Evolutionary conservation across 1,140 invertebrate genomes (phyloP).

Genomic region (Radopholus similis): DNA sequence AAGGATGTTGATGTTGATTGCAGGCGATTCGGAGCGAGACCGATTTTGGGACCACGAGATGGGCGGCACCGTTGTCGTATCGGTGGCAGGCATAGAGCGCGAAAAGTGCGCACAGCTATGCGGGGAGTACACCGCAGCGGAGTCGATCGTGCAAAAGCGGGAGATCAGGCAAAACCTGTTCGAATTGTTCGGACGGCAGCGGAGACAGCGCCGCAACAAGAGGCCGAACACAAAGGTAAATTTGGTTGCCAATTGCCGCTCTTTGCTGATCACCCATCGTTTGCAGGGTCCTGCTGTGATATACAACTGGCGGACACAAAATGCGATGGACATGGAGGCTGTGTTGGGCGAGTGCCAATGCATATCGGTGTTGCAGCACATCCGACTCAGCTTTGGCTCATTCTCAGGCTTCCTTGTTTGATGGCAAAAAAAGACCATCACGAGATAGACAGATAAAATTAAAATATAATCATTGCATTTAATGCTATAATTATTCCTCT

Average conservation of each 20-base stretch:
- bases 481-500: too few species aligned
- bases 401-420: constrained; percentile 37
- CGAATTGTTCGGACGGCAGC: neutral
- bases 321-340: constrained; percentile 28
- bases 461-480: too few species aligned
- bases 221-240: neutral
- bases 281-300: constrained; percentile 15
- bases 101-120: constrained; percentile 35
- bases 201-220: neutral
- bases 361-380: constrained; percentile 32
- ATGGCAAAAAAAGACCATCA: constrained; percentile 7
- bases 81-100: constrained; percentile 24
- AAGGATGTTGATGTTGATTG: too few species aligned
- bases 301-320: constrained; percentile 33
- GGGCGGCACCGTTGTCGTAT: constrained; percentile 26
- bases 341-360: constrained; percentile 32
- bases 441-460: too few species aligned
- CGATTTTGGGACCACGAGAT: constrained; percentile 50
- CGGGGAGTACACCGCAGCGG: neutral
- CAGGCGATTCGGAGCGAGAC: constrained; percentile 45
- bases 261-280: neutral
- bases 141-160: neutral
- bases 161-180: neutral
- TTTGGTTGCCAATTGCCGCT: neutral
- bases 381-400: constrained; percentile 35